Base-by-base conservation (phyloP, 2,113 vertebrate species). In the Hyla sarda region DNA sequence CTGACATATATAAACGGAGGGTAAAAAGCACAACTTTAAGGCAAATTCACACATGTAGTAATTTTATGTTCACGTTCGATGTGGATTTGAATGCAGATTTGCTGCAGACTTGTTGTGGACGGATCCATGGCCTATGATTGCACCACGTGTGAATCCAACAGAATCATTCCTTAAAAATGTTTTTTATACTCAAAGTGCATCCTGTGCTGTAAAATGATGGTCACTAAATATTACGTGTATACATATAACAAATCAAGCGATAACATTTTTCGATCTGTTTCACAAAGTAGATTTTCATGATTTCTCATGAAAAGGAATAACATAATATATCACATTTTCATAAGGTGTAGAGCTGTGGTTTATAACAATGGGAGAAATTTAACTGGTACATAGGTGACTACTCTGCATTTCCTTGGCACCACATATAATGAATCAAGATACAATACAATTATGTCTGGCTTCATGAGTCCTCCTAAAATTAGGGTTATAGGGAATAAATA, bases 401-500 rank as follows among this genome's bases (percentile, higher is more conserved):
- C 50, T 54, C 17, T 19, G 10, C 56, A 2, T n/a, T 58, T 62
- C 11, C n/a, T 62, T 25, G 1, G 10, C n/a, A 25, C 58, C 25
- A 62, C 12, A 13, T 58, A 3, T n/a, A 58, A 58, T 23, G 23
- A 58, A n/a, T 72, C 8, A 23, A 72, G 69, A 34, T 72, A 21
- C 0, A 72, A 21, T 50, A 48, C n/a, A 52, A 50, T 50, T 0
- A 50, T 76, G 45, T 50, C 72, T 75, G 72, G 21, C 45, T 50
- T 75, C n/a, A 48, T 62, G 13, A 25, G 54, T 62, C 37, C 25
- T 76, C 14, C 56, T 56, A 56, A 11, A 79, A 62, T 25, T 25
- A 17, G 34, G 77, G 77, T 60, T 47, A 62, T 65, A 47, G 78
- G 78, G 45, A 81, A 81, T 81, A 81, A 81, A 81, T 81, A 81